Base-by-base conservation (phyloP, 1,140 invertebrate genomes). In the Druon quercuslanigerum region DNA sequence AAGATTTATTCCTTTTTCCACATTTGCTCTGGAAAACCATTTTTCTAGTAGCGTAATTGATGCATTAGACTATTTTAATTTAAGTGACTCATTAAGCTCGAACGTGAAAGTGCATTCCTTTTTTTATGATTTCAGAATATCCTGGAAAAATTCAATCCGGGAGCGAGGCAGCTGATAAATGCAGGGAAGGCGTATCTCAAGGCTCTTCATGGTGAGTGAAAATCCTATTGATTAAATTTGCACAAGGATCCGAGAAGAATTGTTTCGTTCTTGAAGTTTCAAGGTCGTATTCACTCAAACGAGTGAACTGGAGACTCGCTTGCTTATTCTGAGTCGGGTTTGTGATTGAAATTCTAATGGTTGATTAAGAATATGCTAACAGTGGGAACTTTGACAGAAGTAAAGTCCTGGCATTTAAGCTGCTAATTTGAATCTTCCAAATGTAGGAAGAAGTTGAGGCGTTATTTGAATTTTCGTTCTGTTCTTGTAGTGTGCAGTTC, bases 111-210 rank as follows among this genome's bases (percentile, higher is more conserved):
- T 51, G 13, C 50, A 72, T 60, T 51, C 51, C 20, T 78, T 76
- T 77, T 25, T 84, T 87, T 87, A 83, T 92, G 90, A 84, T 95
- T 96, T 82, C 95, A 98, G 97, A 98, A 97, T 90, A 97, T 98
- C 90, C 92, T 98, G 93, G 97, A 98, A 88, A 97, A 97, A 92
- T 98, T 98, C 92, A 98, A 98, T 92, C 97, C 97, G 50, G 96
- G 96, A 82, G 96, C 97, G 9, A 93, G 96, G 84, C 96, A 97
- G 92, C 94, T 98, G 93, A 97, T 98, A 89, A 96, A 96, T 79
- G 96, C 97, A 79, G 97, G 97, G 73, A 98, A 98, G 92, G 96
- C 96, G 20, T 98, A 98, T 91, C 92, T 98, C 74, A 98, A 98
- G 91, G 96, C 97, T 79, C 93, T 98, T 86, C 96, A 98, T 91